These are phyloP conservation scores for Opisthocomus hoazin DNA, from an alignment of 2,113 vertebrate genomes.

Conservation along the genomic window DNA sequence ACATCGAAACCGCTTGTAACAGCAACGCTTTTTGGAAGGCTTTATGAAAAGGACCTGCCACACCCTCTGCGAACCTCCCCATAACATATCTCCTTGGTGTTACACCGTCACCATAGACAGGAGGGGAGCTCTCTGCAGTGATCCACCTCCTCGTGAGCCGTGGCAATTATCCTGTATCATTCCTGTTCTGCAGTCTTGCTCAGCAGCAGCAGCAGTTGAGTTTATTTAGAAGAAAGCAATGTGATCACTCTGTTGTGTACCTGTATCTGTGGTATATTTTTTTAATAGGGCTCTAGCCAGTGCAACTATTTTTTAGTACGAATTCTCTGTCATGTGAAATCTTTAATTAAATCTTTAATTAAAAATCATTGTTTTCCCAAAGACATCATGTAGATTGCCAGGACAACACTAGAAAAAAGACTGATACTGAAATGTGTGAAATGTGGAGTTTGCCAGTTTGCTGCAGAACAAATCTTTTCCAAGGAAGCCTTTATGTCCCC, in stretches of 20 bases:
- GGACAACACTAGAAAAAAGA: not conserved
- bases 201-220: not conserved
- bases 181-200: not conserved
- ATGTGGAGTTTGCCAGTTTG: not conserved
- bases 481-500: not conserved
- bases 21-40: slow-evolving; percentile 69
- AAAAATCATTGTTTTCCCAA: not conserved
- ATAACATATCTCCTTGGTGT: not conserved
- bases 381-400: not conserved
- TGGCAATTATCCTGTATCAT: not conserved
- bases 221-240: not conserved
- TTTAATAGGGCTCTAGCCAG: not conserved
- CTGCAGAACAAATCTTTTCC: not conserved
- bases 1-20: slow-evolving; percentile 54
- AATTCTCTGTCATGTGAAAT: not conserved
- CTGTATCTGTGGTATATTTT: not conserved
- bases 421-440: not conserved
- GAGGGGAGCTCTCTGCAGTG: not conserved
- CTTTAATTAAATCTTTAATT: not conserved
- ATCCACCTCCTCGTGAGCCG: not conserved
- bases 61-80: not conserved
- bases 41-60: slow-evolving; percentile 60
- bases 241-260: not conserved
- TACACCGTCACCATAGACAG: not conserved
- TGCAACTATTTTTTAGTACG: not conserved